Conservation (phyloP, 2,113 vertebrate species). For the Oreochromis niloticus region DNA sequence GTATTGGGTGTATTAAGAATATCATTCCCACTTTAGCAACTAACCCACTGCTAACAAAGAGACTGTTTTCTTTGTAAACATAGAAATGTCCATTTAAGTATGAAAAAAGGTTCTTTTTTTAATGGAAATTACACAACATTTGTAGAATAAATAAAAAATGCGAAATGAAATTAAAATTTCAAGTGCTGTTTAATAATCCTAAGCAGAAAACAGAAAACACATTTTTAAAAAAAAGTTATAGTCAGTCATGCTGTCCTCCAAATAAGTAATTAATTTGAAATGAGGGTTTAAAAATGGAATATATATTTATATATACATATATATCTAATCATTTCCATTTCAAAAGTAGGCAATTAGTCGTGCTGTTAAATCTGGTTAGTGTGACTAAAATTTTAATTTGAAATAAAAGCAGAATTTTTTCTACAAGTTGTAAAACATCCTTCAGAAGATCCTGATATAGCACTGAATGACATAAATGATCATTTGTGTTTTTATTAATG, state of each 20-base stretch:
- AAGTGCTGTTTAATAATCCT: neutral
- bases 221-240: neutral
- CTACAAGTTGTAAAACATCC: neutral
- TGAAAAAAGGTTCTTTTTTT: neutral
- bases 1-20: neutral
- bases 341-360: conserved; percentile 26
- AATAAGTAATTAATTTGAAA: conserved; percentile 36
- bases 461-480: neutral
- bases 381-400: conserved; percentile 22
- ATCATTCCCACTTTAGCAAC: neutral
- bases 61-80: rapidly evolving
- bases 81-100: neutral
- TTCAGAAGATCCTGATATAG: neutral
- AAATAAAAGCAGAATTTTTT: neutral
- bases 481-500: neutral
- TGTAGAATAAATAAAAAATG: neutral
- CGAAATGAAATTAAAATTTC: neutral
- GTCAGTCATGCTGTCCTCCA: neutral
- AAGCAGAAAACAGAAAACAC: neutral
- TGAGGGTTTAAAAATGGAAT: conserved; percentile 19
- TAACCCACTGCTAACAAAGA: neutral
- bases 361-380: conserved; percentile 29
- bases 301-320: neutral
- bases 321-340: conserved; percentile 26
- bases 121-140: neutral